Evolutionary conservation across 2,797 vertebrate genomes (phyloP), one percentile per base, ranked within the genome.

Genomic region (Meriones psammophilus): DNA sequence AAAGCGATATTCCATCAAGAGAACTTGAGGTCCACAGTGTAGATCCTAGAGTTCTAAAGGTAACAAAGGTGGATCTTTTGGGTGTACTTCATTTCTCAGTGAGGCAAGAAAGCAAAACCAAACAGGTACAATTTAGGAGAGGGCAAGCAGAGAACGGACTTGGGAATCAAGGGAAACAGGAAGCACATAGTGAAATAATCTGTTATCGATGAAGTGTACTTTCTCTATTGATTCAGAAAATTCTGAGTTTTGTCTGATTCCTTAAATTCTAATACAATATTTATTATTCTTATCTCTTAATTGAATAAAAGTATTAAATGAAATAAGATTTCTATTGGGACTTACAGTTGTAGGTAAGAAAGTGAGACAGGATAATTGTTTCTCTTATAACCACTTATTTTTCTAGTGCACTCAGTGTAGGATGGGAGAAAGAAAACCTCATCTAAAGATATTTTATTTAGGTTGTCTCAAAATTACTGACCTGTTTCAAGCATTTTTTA

Each of bases 401-500:
- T 96, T 78, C 50, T 22, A 36, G 26, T 78, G 39, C 42, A 85
- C 62, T 94, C 77, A 0, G 39, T 62, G 86, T 36, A 24, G 60
- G 10, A 50, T 78, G 50, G 3, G 3, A 84, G 68, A 95, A 89
- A 91, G 89, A 97, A 96, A 79, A 78, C 30, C 28, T 95, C 46
- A 76, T 92, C 42, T 96, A 83, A 88, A 94, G 17, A 24, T 4
- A 64, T 33, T 94, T 96, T 96, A 95, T 88, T 95, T 95, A 95
- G 74, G 3, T 94, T 95, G 91, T 58, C 94, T 96, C 74, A 93
- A 89, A 96, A 95, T 83, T 58, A 93, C 71, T 97, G 66, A 95
- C 24, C 64, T 96, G 96, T 97, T 97, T 91, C 68, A 83, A 39
- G 76, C 68, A 84, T 88, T 91, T 97, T 92, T 92, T 97, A 30